Percentiles rank a stretch among this genome's conserved stretches.
These are phyloP conservation scores for Xerus inauris DNA, from an alignment of 2,113 vertebrate species.

Conservation along the genomic window DNA sequence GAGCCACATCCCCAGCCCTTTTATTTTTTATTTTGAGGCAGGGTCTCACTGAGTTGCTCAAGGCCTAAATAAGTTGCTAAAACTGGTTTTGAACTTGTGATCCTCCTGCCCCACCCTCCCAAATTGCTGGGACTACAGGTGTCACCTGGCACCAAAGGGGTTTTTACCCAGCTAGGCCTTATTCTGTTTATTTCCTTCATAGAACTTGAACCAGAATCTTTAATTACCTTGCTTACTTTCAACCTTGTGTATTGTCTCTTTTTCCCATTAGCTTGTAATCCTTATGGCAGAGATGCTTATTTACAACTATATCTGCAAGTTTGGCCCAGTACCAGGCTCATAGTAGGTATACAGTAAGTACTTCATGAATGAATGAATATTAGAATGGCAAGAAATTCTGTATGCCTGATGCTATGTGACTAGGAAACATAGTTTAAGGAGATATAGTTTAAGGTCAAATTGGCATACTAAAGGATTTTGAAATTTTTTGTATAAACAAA, in stretches of 20 bases:
- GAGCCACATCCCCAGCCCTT: too few species aligned
- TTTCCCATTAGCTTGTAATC: neutral
- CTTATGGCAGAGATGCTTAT: conserved; percentile 11
- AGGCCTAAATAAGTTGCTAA: too few species aligned
- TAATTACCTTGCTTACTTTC: conserved; percentile 25
- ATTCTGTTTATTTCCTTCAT: conserved; percentile 3
- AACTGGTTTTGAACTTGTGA: too few species aligned
- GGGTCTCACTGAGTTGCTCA: too few species aligned
- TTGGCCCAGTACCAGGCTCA: neutral
- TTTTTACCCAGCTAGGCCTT: neutral
- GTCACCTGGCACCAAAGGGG: neutral
- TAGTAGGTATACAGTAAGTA: conserved; percentile 1
- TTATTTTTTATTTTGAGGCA: too few species aligned
- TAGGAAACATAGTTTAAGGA: conserved; percentile 42
- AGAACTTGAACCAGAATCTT: conserved; percentile 30
- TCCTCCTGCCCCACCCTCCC: too few species aligned
- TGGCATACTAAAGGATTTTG: neutral
- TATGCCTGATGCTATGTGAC: neutral
- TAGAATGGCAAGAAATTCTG: conserved; percentile 22
- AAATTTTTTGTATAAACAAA: neutral
- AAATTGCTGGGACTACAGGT: too few species aligned
- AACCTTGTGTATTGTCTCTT: conserved; percentile 37
- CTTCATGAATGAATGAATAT: neutral
- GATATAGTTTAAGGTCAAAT: conserved; percentile 22
- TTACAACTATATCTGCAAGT: neutral